Conservation (phyloP, 2,797 vertebrate species). For the Pseudochaenichthys georgianus region DNA sequence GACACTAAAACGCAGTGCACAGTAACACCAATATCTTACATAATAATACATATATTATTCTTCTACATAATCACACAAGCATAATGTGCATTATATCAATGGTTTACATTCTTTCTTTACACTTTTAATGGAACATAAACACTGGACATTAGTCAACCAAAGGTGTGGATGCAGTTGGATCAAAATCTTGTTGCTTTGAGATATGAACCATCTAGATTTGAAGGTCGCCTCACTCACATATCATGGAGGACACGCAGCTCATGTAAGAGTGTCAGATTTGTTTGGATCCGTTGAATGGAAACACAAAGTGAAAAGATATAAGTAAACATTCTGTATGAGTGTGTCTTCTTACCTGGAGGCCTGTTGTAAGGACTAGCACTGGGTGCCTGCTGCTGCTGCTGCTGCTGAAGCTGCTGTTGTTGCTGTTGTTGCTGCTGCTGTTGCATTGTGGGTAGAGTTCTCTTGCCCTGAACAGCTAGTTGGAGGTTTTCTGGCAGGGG, state of each 20-base stretch:
- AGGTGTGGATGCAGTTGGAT: neutral
- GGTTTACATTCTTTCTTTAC: neutral
- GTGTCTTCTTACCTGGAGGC: slow-evolving; percentile 84
- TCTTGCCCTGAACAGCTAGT: slow-evolving; percentile 97
- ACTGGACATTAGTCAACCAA: neutral
- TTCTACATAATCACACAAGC: neutral
- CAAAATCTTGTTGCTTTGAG: neutral
- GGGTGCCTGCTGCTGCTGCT: slow-evolving; percentile 64
- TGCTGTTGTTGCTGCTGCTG: slow-evolving; percentile 81
- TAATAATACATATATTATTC: neutral
- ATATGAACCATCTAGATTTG: neutral
- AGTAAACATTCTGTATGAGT: neutral
- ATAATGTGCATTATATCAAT: neutral
- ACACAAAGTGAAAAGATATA: neutral
- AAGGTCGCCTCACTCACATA: neutral
- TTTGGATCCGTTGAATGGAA: neutral
- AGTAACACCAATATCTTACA: too few species aligned
- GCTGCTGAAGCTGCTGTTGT: slow-evolving; percentile 48
- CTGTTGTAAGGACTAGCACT: slow-evolving; percentile 88
- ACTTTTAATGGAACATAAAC: too few species aligned
- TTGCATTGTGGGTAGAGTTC: slow-evolving; percentile 95
- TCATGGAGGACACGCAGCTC: neutral
- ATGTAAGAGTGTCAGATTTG: neutral
- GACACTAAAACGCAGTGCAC: neutral
- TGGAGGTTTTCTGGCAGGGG: slow-evolving; percentile 97